Base-by-base conservation (phyloP, 2,797 vertebrate genomes). In the Gymnodraco acuticeps region DNA sequence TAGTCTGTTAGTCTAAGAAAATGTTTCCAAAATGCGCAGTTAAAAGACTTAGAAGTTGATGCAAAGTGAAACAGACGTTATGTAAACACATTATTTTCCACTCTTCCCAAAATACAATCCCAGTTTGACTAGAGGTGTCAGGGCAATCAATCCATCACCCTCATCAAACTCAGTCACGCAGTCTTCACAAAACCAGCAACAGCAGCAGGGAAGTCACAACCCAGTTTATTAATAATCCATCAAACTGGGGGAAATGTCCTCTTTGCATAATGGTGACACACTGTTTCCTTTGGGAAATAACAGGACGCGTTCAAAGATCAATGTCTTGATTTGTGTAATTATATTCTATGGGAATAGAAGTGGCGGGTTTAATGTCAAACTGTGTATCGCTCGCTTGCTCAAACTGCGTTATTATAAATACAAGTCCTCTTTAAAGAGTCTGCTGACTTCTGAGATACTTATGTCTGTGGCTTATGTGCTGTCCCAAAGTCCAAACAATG, bases 141-240 rank as follows among this genome's bases (percentile, higher is more conserved):
- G 66, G 71, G 67, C 72, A 89, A 89, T 92, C 82, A 86, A 75
- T 90, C 90, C 80, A 84, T 86, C 79, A 73, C 10, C 45, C 63
- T 84, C 76, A 90, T 93, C 87, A 85, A 75, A 90, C 69, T 81
- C 82, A 88, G 89, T 90, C 85, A 86, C 23, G 17, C 60, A 83
- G 59, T 78, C 73, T 82, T 71, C 52, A 75, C 7, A 23, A 52
- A 64, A 67, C 58, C 15, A 5, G 65, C 73, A 16, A 38, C 31
- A 79, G 65, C 68, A 76, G 81, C 45, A 2, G 62, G 78, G 77
- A 77, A 62, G 75, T 27, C 56, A 54, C 46, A 83, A 68, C 67
- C 48, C 70, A 23, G 70, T 68, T 73, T 67, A 64, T 72, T 77
- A 83, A 68, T 80, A 58, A 76, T 67, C 7, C 7, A 38, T 64